Evolutionary conservation across 2,888 invertebrate genomes (phyloP), one percentile per base, ranked within the genome.

Genomic region (Microctonus brassicae): DNA sequence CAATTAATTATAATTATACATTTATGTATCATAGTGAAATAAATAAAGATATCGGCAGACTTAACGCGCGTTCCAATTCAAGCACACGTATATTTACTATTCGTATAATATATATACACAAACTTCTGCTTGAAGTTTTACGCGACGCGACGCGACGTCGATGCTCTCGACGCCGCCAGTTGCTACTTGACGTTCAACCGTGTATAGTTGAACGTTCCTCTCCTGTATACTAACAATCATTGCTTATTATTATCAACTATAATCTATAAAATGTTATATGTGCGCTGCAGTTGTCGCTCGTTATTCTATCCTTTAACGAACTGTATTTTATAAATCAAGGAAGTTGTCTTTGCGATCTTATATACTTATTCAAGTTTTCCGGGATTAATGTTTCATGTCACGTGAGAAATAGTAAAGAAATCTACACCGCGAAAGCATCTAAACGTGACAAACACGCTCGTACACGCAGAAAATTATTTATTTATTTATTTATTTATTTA

Each of bases 151-250:
- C 26, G 20, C 58, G 58, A 63, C 26, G 47, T 47, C 64, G 13
- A 57, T 65, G 65, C 63, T 71, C 60, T 65, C 66, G 70, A 61
- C 63, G 64, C 67, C 69, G 66, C 29, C 77, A 79, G 80, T 79
- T 74, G 75, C 73, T 73, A 70, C 73, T 69, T 68, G 77, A 66
- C 77, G 76, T 70, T 79, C 77, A 74, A 73, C 72, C 69, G n/a
- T n/a, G n/a, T n/a, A n/a, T 17, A 72, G 78, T n/a, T 73, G 79
- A 77, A 77, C 79, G 73, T 76, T 78, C 70, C 55, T 69, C n/a
- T n/a, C n/a, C n/a, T n/a, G n/a, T n/a, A n/a, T n/a, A n/a, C n/a
- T n/a, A n/a, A n/a, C n/a, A n/a, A n/a, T 73, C 42, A 52, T 53
- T 47, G 7, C 11, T 36, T 53, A 53, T n/a, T 22, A 29, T 29